Evolutionary conservation across 1,140 invertebrate species (phyloP), one percentile per base, ranked within the genome.

Genomic region (Microvelia longipes): DNA sequence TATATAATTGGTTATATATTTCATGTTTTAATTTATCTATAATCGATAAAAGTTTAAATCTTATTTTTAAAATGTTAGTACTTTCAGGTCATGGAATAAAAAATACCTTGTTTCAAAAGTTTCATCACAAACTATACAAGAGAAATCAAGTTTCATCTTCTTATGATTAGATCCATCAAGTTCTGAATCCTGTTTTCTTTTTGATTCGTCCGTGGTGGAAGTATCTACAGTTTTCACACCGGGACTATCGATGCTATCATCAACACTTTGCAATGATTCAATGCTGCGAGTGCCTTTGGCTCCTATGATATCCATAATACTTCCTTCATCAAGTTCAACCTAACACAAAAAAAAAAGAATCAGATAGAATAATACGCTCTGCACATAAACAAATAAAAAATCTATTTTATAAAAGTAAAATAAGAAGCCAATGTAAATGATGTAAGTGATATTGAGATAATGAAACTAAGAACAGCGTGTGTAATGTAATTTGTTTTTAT

Each of bases 301-400:
- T 2, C 70, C 68, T 26, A 71, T 72, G 1, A 70, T 73, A 67
- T 73, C 67, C 30, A 61, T 69, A 2, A 70, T 69, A 28, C 68
- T 71, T 28, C 71, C 69, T 1, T 69, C 67, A 66, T 71, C 70
- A 28, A 66, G 27, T n/a, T 68, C 66, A 1, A 67, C 69, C 35
- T 50, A 50, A 50, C 5, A 50, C 35, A 50, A 50, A 50, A 50
- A 11, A 50, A n/a, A n/a, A n/a, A n/a, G n/a, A n/a, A n/a, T n/a
- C n/a, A n/a, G n/a, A n/a, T n/a, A n/a, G n/a, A n/a, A n/a, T n/a
- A n/a, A n/a, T n/a, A n/a, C n/a, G n/a, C n/a, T n/a, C n/a, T n/a
- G n/a, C n/a, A n/a, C n/a, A n/a, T n/a, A n/a, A n/a, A n/a, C n/a
- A n/a, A n/a, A n/a, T n/a, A n/a, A n/a, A n/a, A n/a, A n/a, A n/a